Conservation (phyloP, 1,140 invertebrate genomes). For the Arctopsyche grandis region DNA sequence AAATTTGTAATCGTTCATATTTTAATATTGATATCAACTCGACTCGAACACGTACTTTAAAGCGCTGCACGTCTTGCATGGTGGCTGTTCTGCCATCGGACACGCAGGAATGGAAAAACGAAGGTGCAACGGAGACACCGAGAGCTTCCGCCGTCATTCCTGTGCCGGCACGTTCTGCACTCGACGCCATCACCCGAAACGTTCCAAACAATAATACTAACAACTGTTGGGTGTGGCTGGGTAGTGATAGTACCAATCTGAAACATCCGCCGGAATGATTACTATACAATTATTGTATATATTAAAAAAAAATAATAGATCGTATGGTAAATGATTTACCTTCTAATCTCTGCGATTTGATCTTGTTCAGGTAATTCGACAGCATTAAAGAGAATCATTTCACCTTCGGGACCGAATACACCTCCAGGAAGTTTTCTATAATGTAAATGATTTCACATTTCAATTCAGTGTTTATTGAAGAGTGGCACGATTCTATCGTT, state of each 20-base stretch:
- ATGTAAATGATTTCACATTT: no score
- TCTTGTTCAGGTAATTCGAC: slow-evolving; percentile 82
- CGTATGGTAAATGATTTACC: slow-evolving; percentile 65
- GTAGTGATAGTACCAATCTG: slow-evolving; percentile 90
- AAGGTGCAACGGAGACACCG: slow-evolving; percentile 95
- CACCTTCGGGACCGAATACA: slow-evolving; percentile 91
- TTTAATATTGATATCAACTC: not conserved
- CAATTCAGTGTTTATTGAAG: not conserved
- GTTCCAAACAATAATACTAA: slow-evolving; percentile 96
- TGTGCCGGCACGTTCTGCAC: slow-evolving; percentile 87
- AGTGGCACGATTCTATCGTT: not conserved
- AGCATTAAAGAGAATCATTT: slow-evolving; percentile 89
- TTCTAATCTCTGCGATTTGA: slow-evolving; percentile 91
- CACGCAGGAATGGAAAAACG: slow-evolving; percentile 96
- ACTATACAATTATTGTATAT: not conserved
- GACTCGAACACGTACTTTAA: slow-evolving; percentile 74
- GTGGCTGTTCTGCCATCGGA: slow-evolving; percentile 92
- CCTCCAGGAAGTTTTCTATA: slow-evolving; percentile 92
- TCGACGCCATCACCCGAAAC: slow-evolving; percentile 94
- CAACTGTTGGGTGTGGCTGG: slow-evolving; percentile 90
- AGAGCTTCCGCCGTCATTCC: slow-evolving; percentile 97
- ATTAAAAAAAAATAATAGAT: slow-evolving; percentile 15
- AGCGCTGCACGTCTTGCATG: slow-evolving; percentile 93
- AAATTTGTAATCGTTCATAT: not conserved
- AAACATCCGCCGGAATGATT: slow-evolving; percentile 20